Evolutionary conservation across 2,888 invertebrate species (phyloP).

Genomic region (Diarsia brunnea): DNA sequence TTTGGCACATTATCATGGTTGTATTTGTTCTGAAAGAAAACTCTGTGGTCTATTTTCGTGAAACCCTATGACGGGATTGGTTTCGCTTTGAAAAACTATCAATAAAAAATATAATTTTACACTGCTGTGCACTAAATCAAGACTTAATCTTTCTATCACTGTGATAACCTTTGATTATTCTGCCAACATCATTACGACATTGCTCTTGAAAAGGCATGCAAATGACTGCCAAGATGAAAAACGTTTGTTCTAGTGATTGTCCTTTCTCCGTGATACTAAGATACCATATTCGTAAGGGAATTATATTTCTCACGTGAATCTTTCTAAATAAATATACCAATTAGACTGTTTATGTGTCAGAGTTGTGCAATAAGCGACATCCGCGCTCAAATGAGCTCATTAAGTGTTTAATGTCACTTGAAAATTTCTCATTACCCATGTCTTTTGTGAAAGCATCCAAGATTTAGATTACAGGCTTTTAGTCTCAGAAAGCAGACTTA

Average conservation of each 20-base stretch:
- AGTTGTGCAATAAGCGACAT: not conserved
- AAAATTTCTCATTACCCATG: not conserved
- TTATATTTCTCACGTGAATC: not conserved
- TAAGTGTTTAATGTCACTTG: slow-evolving; percentile 2
- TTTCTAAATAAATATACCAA: not conserved
- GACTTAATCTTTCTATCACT: no score
- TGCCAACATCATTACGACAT: no score
- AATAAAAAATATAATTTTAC: no score
- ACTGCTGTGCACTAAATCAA: no score
- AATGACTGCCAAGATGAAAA: no score
- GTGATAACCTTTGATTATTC: no score
- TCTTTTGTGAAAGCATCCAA: not conserved
- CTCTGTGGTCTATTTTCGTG: no score
- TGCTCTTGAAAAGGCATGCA: no score
- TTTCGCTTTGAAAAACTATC: no score
- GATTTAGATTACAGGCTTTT: not conserved
- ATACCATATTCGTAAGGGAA: not conserved
- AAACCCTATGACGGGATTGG: no score
- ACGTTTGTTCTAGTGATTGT: not conserved
- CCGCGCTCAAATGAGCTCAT: not conserved
- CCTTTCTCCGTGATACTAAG: not conserved
- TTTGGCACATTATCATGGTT: no score
- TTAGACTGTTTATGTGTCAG: not conserved
- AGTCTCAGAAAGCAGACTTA: not conserved
- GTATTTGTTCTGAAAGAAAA: no score